A percentile compares a stretch with the other conserved stretches of the same genome.
Conservation (phyloP, 2,888 invertebrate genomes). For the Spilarctia lutea region DNA sequence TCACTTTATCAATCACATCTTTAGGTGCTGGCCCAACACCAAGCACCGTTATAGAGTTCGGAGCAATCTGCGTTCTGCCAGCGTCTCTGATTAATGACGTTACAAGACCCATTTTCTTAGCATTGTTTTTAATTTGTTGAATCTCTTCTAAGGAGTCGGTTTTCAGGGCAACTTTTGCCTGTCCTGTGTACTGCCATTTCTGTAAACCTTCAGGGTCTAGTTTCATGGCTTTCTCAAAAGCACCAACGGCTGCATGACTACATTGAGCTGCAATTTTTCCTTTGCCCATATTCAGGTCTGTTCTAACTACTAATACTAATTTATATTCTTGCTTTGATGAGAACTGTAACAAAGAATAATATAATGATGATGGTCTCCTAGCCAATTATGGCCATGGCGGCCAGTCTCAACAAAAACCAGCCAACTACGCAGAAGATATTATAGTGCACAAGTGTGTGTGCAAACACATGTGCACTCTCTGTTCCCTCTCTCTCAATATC, state of each 20-base stretch:
- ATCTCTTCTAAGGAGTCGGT: slow-evolving; percentile 92
- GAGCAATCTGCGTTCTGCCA: slow-evolving; percentile 96
- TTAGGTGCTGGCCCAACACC: slow-evolving; percentile 97
- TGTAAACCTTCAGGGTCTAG: slow-evolving; percentile 87
- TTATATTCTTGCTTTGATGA: slow-evolving; percentile 88
- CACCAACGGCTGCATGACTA: slow-evolving; percentile 96
- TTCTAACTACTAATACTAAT: slow-evolving; percentile 94
- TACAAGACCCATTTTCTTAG: slow-evolving; percentile 89
- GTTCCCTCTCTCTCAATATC: too few species aligned
- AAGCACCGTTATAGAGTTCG: slow-evolving; percentile 95
- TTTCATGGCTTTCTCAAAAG: slow-evolving; percentile 90
- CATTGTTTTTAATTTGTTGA: slow-evolving; percentile 89
- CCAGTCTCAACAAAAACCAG: too few species aligned
- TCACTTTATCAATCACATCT: slow-evolving; percentile 91
- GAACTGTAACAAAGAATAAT: slow-evolving; percentile 65
- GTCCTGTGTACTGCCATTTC: slow-evolving; percentile 89
- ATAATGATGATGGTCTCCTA: too few species aligned
- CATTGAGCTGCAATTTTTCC: slow-evolving; percentile 98
- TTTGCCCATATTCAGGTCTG: slow-evolving; percentile 97
- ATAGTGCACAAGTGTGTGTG: too few species aligned
- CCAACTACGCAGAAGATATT: too few species aligned
- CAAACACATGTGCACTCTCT: too few species aligned
- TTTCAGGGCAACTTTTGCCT: slow-evolving; percentile 95
- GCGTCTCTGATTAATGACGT: slow-evolving; percentile 94
- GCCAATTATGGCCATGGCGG: too few species aligned